phyloP scores from a whole-genome alignment of 1,140 invertebrate genomes.

The Temnothorax curvispinosus region DNA sequence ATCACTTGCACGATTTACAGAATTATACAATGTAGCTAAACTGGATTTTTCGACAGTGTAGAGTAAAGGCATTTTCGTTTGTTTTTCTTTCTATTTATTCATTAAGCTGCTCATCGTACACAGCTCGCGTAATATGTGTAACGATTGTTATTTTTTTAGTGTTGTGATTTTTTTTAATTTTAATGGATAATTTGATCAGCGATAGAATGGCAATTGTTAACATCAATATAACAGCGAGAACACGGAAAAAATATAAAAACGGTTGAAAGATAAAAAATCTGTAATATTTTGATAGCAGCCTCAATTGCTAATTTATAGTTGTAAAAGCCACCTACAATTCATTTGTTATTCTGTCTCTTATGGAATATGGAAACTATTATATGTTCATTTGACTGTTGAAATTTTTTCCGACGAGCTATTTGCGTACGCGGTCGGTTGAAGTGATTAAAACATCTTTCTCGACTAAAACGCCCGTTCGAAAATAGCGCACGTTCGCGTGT shows the following conservation, averaged over 20 bases:
- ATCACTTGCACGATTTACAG: slow-evolving; percentile 10
- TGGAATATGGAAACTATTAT: not conserved
- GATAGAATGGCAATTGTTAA: slow-evolving; percentile 13
- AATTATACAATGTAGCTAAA: slow-evolving; percentile 1
- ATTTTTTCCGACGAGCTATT: not conserved
- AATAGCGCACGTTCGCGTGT: slow-evolving; percentile 19
- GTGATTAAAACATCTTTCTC: slow-evolving; percentile 34
- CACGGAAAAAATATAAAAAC: slow-evolving; percentile 7
- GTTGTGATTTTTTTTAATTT: slow-evolving; percentile 33
- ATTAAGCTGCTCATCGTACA: slow-evolving; percentile 18
- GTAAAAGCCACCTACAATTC: not conserved
- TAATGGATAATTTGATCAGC: slow-evolving; percentile 22
- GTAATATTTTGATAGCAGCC: not conserved
- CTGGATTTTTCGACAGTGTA: slow-evolving; percentile 18
- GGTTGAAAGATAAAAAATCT: not conserved
- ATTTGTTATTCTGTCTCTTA: not conserved
- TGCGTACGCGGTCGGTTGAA: not conserved
- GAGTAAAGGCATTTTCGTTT: not conserved
- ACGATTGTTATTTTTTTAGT: slow-evolving; percentile 9
- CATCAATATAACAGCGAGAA: slow-evolving; percentile 12
- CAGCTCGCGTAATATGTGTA: slow-evolving; percentile 15
- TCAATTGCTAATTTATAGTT: not conserved
- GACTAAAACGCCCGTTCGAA: slow-evolving; percentile 27
- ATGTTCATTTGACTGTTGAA: not conserved
- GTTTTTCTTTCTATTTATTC: slow-evolving; percentile 40